phyloP scores from a whole-genome alignment of 2,797 vertebrate genomes.

The Platalea minor region DNA sequence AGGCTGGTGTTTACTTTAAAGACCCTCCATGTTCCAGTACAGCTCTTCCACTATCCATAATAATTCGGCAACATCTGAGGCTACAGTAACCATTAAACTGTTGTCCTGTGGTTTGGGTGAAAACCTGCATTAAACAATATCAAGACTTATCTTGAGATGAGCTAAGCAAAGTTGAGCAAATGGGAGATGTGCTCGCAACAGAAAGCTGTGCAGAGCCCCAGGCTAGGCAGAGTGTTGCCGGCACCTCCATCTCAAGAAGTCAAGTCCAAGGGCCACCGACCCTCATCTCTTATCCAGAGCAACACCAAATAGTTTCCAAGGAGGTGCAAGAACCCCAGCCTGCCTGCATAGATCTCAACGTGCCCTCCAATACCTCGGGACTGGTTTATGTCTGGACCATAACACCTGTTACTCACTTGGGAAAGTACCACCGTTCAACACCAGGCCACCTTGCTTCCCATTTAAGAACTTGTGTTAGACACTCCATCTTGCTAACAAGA shows the following conservation, averaged over 20 bases:
- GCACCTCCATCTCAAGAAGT: neutral
- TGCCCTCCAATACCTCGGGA: neutral
- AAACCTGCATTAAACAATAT: neutral
- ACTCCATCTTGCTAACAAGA: neutral
- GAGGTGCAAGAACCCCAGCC: neutral
- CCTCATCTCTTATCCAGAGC: neutral
- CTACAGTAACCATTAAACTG: neutral
- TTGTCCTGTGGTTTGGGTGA: neutral
- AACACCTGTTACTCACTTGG: neutral
- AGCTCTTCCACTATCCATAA: neutral
- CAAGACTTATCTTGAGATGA: conserved; percentile 8
- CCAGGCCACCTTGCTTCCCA: neutral
- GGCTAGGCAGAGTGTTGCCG: neutral
- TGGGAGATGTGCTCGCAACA: neutral
- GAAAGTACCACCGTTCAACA: neutral
- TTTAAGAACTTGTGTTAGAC: neutral
- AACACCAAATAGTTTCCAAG: neutral
- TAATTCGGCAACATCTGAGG: neutral
- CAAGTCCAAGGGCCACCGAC: neutral
- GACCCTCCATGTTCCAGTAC: neutral
- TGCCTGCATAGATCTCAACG: neutral
- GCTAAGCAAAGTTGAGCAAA: neutral
- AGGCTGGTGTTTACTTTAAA: neutral
- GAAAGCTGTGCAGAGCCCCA: neutral
- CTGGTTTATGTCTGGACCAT: neutral